Conservation (phyloP, 1,140 invertebrate genomes). For the Microplitis demolitor region DNA sequence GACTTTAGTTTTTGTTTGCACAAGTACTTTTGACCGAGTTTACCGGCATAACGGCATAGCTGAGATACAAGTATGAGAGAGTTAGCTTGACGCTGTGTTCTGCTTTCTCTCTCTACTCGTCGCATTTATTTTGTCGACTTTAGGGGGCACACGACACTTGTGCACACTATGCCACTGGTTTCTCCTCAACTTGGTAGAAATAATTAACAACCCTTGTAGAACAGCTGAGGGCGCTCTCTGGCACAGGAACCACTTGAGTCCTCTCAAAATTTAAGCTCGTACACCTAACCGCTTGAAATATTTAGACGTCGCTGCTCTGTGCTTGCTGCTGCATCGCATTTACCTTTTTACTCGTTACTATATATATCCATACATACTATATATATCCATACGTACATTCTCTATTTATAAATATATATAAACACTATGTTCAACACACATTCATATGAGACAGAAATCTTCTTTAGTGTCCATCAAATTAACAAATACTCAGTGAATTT, state of each 20-base stretch:
- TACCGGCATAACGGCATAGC: too few relatives aligned
- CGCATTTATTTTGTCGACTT: slow-evolving; percentile 7
- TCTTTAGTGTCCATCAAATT: too few relatives aligned
- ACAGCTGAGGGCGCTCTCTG: slow-evolving; percentile 10
- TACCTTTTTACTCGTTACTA: neutral
- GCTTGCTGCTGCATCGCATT: slow-evolving; percentile 18
- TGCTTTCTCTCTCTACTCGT: too few relatives aligned
- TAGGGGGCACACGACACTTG: neutral
- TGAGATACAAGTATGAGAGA: too few relatives aligned
- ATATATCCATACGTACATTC: neutral
- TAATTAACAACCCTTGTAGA: slow-evolving; percentile 55
- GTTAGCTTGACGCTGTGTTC: too few relatives aligned
- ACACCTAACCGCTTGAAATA: slow-evolving; percentile 37
- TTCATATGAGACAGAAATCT: too few relatives aligned
- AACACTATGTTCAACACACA: neutral
- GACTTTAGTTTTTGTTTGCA: too few relatives aligned
- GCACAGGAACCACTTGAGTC: slow-evolving; percentile 9
- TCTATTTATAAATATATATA: neutral
- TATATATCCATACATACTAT: neutral
- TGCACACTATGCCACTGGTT: slow-evolving; percentile 30
- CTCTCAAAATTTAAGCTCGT: slow-evolving; percentile 38
- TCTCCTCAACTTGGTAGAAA: slow-evolving; percentile 52
- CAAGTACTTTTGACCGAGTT: too few relatives aligned
- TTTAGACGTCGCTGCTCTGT: slow-evolving; percentile 28
- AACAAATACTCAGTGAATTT: too few relatives aligned